Conservation (phyloP, 35 echinoderm and acorn worm genomes). For the Lytechinus variegatus region DNA sequence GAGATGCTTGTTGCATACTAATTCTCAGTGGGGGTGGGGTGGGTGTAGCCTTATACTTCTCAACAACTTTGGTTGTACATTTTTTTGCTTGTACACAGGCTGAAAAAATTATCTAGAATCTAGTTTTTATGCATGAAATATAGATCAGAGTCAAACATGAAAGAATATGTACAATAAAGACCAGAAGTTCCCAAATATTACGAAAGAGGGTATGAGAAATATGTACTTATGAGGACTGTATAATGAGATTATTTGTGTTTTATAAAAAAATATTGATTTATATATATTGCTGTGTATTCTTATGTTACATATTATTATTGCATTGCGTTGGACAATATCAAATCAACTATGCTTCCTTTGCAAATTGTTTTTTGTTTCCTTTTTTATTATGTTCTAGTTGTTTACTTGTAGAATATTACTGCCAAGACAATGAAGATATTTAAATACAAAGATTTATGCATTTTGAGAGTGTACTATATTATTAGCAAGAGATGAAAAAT, state of each 20-base stretch:
- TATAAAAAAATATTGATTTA: constrained; percentile 12
- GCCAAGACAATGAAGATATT: constrained; percentile 23
- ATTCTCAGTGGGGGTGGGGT: neutral
- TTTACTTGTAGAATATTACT: constrained; percentile 33
- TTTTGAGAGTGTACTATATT: constrained; percentile 35
- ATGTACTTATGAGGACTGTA: neutral
- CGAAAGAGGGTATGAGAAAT: neutral
- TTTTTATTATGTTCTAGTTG: constrained; percentile 22
- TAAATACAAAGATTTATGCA: constrained; percentile 38
- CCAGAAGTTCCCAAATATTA: neutral
- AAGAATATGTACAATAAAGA: neutral
- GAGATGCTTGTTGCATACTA: neutral
- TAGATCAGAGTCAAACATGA: neutral
- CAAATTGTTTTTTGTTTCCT: neutral
- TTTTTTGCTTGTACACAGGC: neutral
- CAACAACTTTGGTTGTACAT: neutral
- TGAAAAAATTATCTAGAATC: neutral
- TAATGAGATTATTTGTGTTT: constrained; percentile 1
- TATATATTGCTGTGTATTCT: constrained; percentile 48
- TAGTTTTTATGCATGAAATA: neutral
- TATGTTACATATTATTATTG: constrained; percentile 41
- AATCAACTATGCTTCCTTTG: constrained; percentile 46
- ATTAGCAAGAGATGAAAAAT: constrained; percentile 28
- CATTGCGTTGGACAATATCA: constrained; percentile 31
- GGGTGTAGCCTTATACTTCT: neutral